These are phyloP conservation scores for Diabrotica balteata DNA, from an alignment of 2,888 invertebrate species.

Conservation along the genomic window DNA sequence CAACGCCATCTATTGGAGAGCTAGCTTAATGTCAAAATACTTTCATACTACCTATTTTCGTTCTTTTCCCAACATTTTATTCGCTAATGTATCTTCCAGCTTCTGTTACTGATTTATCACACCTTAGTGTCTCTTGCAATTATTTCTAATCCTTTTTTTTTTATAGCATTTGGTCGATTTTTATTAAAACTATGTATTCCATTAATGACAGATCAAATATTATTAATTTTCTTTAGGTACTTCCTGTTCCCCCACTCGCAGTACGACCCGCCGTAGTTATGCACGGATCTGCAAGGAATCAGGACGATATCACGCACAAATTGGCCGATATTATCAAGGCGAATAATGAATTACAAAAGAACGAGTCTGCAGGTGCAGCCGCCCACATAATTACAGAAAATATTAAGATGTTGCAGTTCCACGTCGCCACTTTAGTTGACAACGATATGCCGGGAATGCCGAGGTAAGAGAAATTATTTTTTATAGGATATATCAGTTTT, in stretches of 20 bases:
- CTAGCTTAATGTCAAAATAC: too few species aligned
- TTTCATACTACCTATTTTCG: too few species aligned
- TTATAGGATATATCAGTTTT: conserved; percentile 1
- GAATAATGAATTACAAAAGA: conserved; percentile 93
- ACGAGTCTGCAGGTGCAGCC: conserved; percentile 96
- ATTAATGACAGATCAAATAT: neutral
- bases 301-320: conserved; percentile 99
- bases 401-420: conserved; percentile 97
- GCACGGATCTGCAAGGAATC: conserved; percentile 98
- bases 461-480: conserved; percentile 59
- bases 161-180: neutral
- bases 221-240: conserved; percentile 31
- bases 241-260: conserved; percentile 95
- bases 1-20: too few species aligned
- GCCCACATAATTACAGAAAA: conserved; percentile 97
- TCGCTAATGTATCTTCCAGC: too few species aligned
- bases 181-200: too few species aligned
- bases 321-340: conserved; percentile 97
- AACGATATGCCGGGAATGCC: conserved; percentile 99
- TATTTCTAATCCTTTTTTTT: neutral
- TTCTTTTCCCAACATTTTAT: too few species aligned
- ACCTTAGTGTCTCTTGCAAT: neutral
- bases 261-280: conserved; percentile 98
- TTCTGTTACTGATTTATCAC: too few species aligned
- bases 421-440: conserved; percentile 97